Percentiles rank a stretch among this genome's conserved stretches.
phyloP scores from a whole-genome alignment of 2,113 vertebrate species.

The Zingel zingel region DNA sequence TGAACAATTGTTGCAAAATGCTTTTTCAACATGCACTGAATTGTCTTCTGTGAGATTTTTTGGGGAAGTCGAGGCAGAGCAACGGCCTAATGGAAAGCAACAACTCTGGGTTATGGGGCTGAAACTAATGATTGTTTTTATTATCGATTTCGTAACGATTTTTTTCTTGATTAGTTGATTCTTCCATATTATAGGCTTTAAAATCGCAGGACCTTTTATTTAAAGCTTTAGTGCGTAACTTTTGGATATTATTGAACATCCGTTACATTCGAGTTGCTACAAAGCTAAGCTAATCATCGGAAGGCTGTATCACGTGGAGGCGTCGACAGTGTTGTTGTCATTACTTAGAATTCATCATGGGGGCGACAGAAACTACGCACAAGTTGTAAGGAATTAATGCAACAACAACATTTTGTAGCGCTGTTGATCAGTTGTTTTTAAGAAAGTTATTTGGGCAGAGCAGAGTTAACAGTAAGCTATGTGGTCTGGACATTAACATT shows the following conservation, averaged over 20 bases:
- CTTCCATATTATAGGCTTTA: not conserved
- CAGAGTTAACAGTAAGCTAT: not conserved
- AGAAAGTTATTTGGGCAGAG: not conserved
- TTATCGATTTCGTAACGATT: not conserved
- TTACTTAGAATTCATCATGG: too few species aligned
- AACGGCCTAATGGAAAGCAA: not conserved
- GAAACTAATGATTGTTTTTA: not conserved
- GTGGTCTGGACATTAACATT: not conserved
- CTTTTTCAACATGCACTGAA: not conserved
- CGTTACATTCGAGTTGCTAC: too few species aligned
- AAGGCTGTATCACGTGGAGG: too few species aligned
- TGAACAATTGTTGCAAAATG: not conserved
- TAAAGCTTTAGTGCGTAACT: too few species aligned
- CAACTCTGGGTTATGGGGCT: not conserved
- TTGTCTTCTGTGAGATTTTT: not conserved
- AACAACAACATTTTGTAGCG: not conserved
- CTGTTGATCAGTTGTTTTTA: not conserved
- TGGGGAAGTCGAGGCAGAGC: not conserved
- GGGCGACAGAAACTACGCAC: too few species aligned
- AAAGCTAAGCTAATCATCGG: too few species aligned
- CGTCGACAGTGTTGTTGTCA: too few species aligned
- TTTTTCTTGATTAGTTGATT: not conserved
- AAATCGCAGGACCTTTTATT: not conserved
- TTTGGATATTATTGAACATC: too few species aligned
- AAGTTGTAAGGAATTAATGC: not conserved